Evolutionary conservation across 1,140 invertebrate genomes (phyloP).

Genomic region (Leptestheria dahalacensis): DNA sequence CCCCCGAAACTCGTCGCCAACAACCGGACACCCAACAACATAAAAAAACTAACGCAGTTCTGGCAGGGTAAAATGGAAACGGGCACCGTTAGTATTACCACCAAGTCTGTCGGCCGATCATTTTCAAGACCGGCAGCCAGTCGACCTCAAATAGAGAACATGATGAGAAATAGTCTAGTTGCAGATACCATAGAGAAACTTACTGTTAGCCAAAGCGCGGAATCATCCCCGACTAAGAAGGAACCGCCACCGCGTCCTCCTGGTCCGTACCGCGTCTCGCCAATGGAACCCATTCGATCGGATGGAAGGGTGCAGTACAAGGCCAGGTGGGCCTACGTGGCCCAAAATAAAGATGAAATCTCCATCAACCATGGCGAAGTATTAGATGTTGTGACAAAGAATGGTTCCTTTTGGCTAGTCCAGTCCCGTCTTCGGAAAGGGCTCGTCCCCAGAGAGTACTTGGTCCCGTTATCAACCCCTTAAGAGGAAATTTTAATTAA

Average conservation of each 20-base stretch:
- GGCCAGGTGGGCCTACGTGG: conserved; percentile 14
- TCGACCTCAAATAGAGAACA: neutral
- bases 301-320: neutral
- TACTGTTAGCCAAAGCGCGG: neutral
- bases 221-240: neutral
- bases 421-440: conserved; percentile 3
- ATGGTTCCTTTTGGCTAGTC: conserved; percentile 5
- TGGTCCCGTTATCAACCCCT: neutral
- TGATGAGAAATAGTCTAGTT: neutral
- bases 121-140: neutral
- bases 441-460: conserved; percentile 13
- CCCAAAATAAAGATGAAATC: conserved; percentile 4
- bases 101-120: conserved; percentile 1
- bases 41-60: neutral
- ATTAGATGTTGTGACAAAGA: conserved; percentile 8
- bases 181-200: neutral
- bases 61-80: conserved; percentile 5
- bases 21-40: neutral
- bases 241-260: conserved; percentile 3
- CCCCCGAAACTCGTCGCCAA: neutral
- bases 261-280: neutral
- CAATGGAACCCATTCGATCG: neutral
- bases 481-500: no score
- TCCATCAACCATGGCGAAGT: conserved; percentile 6
- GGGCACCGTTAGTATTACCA: neutral